phyloP scores from a whole-genome alignment of 2,888 invertebrate genomes.

The Encarsia formosa region DNA sequence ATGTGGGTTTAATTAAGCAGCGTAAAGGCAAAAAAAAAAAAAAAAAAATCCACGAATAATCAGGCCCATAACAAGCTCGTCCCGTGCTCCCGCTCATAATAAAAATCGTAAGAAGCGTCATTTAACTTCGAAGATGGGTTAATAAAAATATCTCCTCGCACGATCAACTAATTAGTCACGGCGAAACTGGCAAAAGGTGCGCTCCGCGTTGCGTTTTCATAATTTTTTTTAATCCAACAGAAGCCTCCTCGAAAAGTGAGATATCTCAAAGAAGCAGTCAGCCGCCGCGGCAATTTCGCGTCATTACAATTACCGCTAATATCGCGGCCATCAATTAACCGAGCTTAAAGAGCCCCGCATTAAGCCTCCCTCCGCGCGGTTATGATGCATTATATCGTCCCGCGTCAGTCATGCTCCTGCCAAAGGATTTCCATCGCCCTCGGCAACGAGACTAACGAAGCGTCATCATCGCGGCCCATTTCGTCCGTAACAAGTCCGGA shows the following conservation, averaged over 20 bases:
- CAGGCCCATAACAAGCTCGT: too few species aligned
- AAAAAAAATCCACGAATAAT: too few species aligned
- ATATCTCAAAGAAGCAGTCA: background rate
- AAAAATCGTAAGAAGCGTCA: background rate
- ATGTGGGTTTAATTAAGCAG: too few species aligned
- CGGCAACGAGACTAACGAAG: conserved; percentile 19
- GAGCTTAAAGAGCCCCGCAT: conserved; percentile 46
- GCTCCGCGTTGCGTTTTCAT: too few species aligned
- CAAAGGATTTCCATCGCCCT: conserved; percentile 12
- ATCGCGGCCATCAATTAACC: conserved; percentile 47
- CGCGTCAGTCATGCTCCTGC: conserved; percentile 21
- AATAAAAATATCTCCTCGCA: conserved; percentile 6
- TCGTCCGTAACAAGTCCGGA: too few species aligned
- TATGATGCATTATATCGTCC: conserved; percentile 46
- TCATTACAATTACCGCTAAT: conserved; percentile 50
- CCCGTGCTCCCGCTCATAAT: too few species aligned
- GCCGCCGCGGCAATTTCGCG: conserved; percentile 39
- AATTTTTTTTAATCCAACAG: too few species aligned
- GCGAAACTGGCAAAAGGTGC: conserved; percentile 8
- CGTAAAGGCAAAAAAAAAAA: too few species aligned
- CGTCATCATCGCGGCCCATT: too few species aligned
- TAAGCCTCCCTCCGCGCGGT: conserved; percentile 34
- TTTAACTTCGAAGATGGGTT: conserved; percentile 5
- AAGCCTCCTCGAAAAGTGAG: too few species aligned
- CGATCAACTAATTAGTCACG: conserved; percentile 21